Conservation (phyloP, 2,797 vertebrate species). For the Danio albolineatus region DNA sequence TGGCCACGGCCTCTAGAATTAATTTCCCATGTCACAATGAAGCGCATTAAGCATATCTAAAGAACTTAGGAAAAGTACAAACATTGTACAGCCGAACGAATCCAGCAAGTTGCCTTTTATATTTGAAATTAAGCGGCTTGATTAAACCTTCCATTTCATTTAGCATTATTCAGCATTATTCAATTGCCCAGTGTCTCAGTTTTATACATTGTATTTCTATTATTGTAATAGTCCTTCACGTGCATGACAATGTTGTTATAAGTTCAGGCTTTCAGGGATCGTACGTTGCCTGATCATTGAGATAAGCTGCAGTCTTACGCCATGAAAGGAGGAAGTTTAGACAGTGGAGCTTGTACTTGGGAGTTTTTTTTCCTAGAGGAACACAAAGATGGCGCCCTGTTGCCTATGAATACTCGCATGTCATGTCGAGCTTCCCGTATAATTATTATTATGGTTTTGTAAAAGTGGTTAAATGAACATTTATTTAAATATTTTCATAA, state of each 20-base stretch:
- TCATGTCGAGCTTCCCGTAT: neutral
- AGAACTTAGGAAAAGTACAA: neutral
- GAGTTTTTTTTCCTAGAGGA: slow-evolving; percentile 47
- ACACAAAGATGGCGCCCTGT: slow-evolving; percentile 64
- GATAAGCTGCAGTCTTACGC: slow-evolving; percentile 58
- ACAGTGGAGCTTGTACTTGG: slow-evolving; percentile 30
- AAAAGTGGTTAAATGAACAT: neutral
- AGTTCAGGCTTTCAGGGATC: neutral
- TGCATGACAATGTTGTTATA: neutral
- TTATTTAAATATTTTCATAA: neutral
- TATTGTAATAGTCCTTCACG: neutral
- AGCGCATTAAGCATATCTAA: neutral
- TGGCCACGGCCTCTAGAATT: slow-evolving; percentile 45
- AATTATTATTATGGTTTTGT: no score
- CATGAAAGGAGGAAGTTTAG: slow-evolving; percentile 54
- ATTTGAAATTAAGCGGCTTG: neutral
- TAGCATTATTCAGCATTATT: slow-evolving; percentile 38
- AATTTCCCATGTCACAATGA: slow-evolving; percentile 25
- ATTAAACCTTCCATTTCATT: slow-evolving; percentile 31
- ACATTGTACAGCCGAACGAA: neutral
- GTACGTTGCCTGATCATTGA: slow-evolving; percentile 39
- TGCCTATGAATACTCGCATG: slow-evolving; percentile 23
- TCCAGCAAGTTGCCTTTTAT: neutral
- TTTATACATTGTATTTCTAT: neutral
- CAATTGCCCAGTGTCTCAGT: neutral